phyloP scores from a whole-genome alignment of 2,113 vertebrate species.

The Pituophis catenifer region DNA sequence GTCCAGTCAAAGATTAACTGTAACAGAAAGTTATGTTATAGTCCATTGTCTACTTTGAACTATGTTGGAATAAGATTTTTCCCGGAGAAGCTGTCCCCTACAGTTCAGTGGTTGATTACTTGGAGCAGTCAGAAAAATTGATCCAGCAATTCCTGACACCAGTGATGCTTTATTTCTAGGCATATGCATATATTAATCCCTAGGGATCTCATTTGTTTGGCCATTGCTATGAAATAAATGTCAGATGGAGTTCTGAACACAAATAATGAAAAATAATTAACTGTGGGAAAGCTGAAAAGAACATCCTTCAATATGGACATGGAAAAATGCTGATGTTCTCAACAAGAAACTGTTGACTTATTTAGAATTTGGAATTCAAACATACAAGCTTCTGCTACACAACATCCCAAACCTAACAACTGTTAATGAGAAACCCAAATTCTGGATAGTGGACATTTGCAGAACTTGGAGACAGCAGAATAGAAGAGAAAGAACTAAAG shows the following conservation, averaged over 20 bases:
- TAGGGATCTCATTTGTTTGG: neutral
- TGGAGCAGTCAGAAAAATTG: neutral
- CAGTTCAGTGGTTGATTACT: neutral
- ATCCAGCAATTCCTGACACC: neutral
- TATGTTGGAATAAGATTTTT: neutral
- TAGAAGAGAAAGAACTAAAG: neutral
- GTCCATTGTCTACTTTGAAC: neutral
- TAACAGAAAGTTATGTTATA: neutral
- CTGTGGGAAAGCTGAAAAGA: neutral
- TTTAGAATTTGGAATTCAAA: neutral
- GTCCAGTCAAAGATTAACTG: neutral
- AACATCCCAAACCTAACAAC: neutral
- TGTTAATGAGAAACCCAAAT: neutral
- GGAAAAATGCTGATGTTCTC: neutral
- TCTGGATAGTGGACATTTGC: neutral
- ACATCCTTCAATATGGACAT: neutral
- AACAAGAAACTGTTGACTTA: neutral
- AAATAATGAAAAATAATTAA: neutral
- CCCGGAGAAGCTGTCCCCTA: neutral
- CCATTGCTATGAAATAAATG: neutral
- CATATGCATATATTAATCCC: neutral
- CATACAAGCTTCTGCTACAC: neutral
- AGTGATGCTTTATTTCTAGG: neutral
- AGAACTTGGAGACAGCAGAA: neutral
- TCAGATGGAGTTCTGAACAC: neutral